Conservation (phyloP, 1,140 invertebrate species). For the Trypoxylus dichotomus region DNA sequence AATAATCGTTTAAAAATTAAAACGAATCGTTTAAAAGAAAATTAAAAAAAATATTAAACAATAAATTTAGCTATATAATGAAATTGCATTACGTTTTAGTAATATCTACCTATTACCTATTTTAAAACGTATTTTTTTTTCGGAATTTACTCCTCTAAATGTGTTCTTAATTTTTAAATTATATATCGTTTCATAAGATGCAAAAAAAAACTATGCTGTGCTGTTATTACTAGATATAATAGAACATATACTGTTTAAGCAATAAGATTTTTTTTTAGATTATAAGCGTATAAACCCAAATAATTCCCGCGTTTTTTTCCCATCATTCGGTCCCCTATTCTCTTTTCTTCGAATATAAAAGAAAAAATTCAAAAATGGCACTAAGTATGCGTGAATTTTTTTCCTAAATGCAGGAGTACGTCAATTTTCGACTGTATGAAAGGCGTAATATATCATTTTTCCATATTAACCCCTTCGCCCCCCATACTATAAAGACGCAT, state of each 20-base stretch:
- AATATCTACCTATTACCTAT: not conserved
- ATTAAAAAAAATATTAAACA: no score
- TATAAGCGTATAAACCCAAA: not conserved
- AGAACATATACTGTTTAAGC: not conserved
- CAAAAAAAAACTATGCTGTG: not conserved
- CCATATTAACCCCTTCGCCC: not conserved
- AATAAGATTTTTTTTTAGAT: not conserved
- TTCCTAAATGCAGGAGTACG: not conserved
- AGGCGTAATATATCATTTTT: not conserved
- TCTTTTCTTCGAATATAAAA: not conserved
- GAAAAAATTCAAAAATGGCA: not conserved
- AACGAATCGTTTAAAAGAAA: no score
- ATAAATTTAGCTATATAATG: not conserved
- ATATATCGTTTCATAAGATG: not conserved
- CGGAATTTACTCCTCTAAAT: not conserved
- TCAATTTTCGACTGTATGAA: no score
- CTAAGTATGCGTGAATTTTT: not conserved
- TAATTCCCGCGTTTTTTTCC: not conserved
- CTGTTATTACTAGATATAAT: not conserved
- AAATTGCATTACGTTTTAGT: conserved; percentile 9
- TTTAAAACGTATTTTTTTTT: not conserved
- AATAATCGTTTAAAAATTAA: no score
- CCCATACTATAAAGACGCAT: not conserved
- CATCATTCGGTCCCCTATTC: no score
- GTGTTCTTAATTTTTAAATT: not conserved